A percentile compares a stretch with the other conserved stretches of the same genome.
phyloP scores from a whole-genome alignment of 2,797 vertebrate species.

The Columba guinea region DNA sequence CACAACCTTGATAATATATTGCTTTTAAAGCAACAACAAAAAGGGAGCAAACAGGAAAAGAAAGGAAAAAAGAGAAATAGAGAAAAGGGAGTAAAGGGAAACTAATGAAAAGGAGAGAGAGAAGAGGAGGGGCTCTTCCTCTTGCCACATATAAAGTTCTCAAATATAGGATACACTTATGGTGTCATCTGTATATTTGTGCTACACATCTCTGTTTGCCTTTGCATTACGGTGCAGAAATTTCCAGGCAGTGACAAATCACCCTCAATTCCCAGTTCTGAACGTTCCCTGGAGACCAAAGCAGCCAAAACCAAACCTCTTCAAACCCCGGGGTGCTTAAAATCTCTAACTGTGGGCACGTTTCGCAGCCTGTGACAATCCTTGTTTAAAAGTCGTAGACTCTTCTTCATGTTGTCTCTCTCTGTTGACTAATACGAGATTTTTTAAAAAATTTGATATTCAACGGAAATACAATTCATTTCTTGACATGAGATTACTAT shows the following conservation, averaged over 20 bases:
- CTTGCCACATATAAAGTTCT: background rate
- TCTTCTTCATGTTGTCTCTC: conserved; percentile 1
- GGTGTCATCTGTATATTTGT: background rate
- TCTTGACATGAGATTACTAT: conserved; percentile 39
- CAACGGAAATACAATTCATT: conserved; percentile 29
- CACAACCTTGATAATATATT: conserved; percentile 47
- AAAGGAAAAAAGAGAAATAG: conserved; percentile 39
- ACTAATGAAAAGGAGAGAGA: conserved; percentile 56
- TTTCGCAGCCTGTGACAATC: background rate
- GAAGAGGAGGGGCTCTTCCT: conserved; percentile 33
- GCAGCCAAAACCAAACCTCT: background rate
- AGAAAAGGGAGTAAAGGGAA: conserved; percentile 57
- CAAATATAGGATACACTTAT: background rate
- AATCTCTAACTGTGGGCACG: background rate
- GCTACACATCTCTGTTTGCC: background rate
- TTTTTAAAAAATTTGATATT: background rate
- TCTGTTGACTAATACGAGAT: background rate
- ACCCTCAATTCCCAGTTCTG: background rate
- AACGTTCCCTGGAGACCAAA: background rate
- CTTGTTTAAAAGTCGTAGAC: background rate
- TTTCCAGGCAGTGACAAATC: background rate
- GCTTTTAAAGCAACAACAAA: conserved; percentile 59
- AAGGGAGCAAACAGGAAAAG: conserved; percentile 65
- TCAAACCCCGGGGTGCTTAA: background rate
- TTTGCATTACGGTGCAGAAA: background rate